These are phyloP conservation scores for Ictalurus furcatus DNA, from an alignment of 2,113 vertebrate genomes.

Conservation along the genomic window DNA sequence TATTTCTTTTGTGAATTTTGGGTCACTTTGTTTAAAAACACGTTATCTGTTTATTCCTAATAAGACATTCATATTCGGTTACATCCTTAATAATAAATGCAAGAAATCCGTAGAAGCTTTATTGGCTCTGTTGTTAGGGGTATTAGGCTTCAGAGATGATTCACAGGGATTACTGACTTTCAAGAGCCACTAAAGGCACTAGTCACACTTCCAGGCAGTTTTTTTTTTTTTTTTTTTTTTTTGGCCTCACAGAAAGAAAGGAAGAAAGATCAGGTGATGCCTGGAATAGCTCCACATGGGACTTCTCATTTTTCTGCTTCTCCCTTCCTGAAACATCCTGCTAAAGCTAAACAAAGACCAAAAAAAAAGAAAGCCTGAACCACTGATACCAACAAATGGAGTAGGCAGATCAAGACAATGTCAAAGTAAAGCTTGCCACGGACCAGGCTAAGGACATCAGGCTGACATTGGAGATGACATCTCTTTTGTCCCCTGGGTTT, in stretches of 20 bases:
- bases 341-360: not conserved
- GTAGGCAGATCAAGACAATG: not conserved
- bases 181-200: not conserved
- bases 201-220: not conserved
- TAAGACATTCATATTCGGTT: not conserved
- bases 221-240: not conserved
- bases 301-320: conserved; percentile 3
- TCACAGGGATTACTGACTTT: not conserved
- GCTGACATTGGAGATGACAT: not conserved
- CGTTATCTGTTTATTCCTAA: not conserved
- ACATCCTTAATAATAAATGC: not conserved
- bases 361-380: not conserved
- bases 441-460: not conserved
- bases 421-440: not conserved
- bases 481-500: conserved; percentile 8
- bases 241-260: not conserved
- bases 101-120: not conserved
- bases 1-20: not conserved
- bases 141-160: not conserved
- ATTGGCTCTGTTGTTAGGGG: not conserved
- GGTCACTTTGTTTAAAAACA: not conserved
- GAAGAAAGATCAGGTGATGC: not conserved
- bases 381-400: conserved; percentile 14
- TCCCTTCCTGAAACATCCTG: not conserved
- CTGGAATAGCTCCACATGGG: not conserved